A percentile compares a stretch with the other conserved stretches of the same genome.
Evolutionary conservation across 2,888 invertebrate species (phyloP).

Genomic region (Thera obeliscata): DNA sequence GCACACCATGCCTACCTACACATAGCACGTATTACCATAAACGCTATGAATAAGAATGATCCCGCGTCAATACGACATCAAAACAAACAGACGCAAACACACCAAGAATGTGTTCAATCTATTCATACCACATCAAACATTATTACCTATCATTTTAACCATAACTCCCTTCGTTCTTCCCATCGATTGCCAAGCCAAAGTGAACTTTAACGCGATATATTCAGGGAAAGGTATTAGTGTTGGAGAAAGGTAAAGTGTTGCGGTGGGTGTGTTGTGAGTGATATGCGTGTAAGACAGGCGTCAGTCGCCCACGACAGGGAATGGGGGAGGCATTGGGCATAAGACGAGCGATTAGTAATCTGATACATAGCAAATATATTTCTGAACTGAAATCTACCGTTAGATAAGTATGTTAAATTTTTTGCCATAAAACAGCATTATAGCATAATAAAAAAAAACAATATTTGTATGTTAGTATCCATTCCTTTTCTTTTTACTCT

Average conservation of each 20-base stretch:
- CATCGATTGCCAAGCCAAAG: conserved; percentile 12
- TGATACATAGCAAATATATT: background rate
- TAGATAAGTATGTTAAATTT: too few species aligned
- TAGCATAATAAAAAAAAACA: too few species aligned
- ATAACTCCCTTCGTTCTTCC: conserved; percentile 1
- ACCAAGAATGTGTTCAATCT: conserved; percentile 29
- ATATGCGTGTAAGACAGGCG: conserved; percentile 51
- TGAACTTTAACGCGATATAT: conserved; percentile 8
- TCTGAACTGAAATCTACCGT: too few species aligned
- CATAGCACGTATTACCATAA: background rate
- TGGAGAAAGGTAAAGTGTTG: conserved; percentile 27
- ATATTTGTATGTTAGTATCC: too few species aligned
- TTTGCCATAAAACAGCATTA: too few species aligned
- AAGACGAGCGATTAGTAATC: background rate
- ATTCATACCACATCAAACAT: conserved; percentile 32
- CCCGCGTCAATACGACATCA: conserved; percentile 8
- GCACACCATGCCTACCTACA: background rate
- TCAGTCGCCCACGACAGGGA: conserved; percentile 46
- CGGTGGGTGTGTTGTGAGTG: conserved; percentile 51
- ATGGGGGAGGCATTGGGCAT: background rate
- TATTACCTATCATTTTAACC: conserved; percentile 33
- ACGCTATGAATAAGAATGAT: conserved; percentile 11
- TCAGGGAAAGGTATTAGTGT: conserved; percentile 23
- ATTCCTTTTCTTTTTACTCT: too few species aligned
- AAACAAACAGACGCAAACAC: conserved; percentile 31